These are phyloP conservation scores for Drosophila paranaensis DNA, from an alignment of 2,888 invertebrate genomes.

Conservation along the genomic window DNA sequence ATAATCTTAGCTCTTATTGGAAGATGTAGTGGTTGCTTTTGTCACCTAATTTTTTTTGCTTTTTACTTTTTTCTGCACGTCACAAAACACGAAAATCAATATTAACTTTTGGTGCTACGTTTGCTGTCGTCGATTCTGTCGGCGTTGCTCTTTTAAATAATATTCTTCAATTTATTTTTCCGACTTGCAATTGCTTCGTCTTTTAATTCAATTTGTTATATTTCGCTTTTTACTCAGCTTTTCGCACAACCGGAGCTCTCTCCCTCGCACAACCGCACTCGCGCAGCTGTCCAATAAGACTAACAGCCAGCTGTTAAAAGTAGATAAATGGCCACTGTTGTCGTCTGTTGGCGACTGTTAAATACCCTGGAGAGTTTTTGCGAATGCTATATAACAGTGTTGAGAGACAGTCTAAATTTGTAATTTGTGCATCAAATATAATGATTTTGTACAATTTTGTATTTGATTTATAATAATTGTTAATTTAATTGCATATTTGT, in stretches of 20 bases:
- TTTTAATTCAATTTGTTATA: constrained; percentile 48
- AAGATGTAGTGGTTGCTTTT: constrained; percentile 57
- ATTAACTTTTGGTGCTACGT: constrained; percentile 33
- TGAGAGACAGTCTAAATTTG: no score
- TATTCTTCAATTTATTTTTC: constrained; percentile 29
- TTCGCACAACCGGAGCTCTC: constrained; percentile 16
- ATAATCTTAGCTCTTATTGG: constrained; percentile 39
- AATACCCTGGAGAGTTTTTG: constrained; percentile 18
- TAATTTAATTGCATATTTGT: not conserved
- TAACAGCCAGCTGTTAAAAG: constrained; percentile 56
- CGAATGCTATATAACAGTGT: not conserved
- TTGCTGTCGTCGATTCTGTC: constrained; percentile 16
- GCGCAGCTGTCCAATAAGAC: constrained; percentile 62
- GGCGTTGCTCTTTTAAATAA: constrained; percentile 35
- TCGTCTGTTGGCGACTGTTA: constrained; percentile 2
- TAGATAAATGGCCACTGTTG: constrained; percentile 9
- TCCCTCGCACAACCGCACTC: constrained; percentile 45
- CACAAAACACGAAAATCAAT: constrained; percentile 68
- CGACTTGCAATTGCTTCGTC: constrained; percentile 39
- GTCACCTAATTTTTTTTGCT: constrained; percentile 30
- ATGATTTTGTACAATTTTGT: not conserved
- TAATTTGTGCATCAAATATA: no score
- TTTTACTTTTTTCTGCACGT: constrained; percentile 25
- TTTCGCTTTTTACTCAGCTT: constrained; percentile 35
- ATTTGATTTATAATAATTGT: not conserved